phyloP scores from a whole-genome alignment of 1,140 invertebrate species.

The Caenorhabditis remanei region DNA sequence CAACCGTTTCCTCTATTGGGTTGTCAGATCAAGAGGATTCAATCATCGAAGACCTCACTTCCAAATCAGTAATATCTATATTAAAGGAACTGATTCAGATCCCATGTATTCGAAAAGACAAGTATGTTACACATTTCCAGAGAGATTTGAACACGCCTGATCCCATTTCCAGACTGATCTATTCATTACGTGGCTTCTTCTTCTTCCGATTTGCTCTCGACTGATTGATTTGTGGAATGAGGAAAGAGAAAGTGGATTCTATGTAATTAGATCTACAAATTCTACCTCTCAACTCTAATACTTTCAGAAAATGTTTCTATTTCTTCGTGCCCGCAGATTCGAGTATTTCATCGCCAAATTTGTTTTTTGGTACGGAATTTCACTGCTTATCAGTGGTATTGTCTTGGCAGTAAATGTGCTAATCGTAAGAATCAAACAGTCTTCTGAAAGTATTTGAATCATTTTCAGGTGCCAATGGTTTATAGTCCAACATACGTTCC shows the following conservation, averaged over 20 bases:
- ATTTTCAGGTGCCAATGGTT: not conserved
- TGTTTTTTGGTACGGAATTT: conserved; percentile 28
- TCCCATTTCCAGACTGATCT: not conserved
- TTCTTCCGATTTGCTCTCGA: conserved; percentile 29
- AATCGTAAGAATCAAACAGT: not conserved
- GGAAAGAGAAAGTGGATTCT: conserved; percentile 32
- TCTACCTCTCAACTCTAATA: not conserved
- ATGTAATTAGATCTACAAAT: not conserved
- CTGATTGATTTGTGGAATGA: conserved; percentile 32
- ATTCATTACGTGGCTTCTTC: not conserved
- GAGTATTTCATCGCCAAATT: conserved; percentile 44
- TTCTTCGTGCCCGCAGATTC: not conserved
- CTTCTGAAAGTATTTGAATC: too few species aligned
- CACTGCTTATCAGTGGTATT: not conserved
- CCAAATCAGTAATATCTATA: not conserved
- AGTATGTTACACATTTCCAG: not conserved
- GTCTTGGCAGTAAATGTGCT: not conserved
- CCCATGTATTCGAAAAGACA: conserved; percentile 6
- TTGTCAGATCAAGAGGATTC: not conserved
- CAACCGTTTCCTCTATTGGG: conserved; percentile 19
- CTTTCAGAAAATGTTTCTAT: not conserved
- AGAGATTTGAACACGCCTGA: not conserved
- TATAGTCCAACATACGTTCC: not conserved
- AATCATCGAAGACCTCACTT: not conserved
- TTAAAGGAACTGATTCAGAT: not conserved